These are phyloP conservation scores for Halocynthia roretzi DNA, from an alignment of 23 tunicate genomes.

Conservation along the genomic window DNA sequence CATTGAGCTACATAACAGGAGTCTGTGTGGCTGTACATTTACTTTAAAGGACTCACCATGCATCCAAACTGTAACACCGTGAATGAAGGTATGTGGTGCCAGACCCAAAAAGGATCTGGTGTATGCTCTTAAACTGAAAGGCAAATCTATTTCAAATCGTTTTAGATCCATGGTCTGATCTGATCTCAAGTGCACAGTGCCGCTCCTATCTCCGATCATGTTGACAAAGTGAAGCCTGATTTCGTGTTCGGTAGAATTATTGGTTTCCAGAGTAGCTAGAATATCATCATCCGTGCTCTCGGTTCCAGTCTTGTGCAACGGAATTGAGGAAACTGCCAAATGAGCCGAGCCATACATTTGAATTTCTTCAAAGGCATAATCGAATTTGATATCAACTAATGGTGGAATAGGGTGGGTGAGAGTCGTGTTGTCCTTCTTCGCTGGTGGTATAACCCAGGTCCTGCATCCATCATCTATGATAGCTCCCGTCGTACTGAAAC, in stretches of 20 bases:
- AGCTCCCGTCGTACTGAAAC: not conserved
- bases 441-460: conserved; percentile 31
- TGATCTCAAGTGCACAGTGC: conserved; percentile 14
- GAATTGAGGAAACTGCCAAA: conserved; percentile 16
- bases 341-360: conserved; percentile 24
- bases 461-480: conserved; percentile 16
- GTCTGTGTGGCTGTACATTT: too few relatives aligned
- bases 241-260: not conserved
- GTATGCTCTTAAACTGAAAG: conserved; percentile 22
- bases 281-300: conserved; percentile 10
- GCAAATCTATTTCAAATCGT: conserved; percentile 20
- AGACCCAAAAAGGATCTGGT: conserved; percentile 11
- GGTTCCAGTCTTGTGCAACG: conserved; percentile 17
- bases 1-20: too few relatives aligned
- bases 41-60: conserved; percentile 4
- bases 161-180: conserved; percentile 18
- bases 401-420: not conserved
- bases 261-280: not conserved
- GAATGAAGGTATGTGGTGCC: conserved; percentile 18
- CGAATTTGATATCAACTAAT: not conserved
- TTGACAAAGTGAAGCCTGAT: conserved; percentile 5
- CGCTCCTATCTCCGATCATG: conserved; percentile 29
- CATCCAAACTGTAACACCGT: conserved; percentile 32
- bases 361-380: conserved; percentile 27
- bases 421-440: conserved; percentile 8